Percentiles rank a stretch among this genome's conserved stretches.
Evolutionary conservation across 2,888 invertebrate genomes (phyloP).

Genomic region (Nomada flava): DNA sequence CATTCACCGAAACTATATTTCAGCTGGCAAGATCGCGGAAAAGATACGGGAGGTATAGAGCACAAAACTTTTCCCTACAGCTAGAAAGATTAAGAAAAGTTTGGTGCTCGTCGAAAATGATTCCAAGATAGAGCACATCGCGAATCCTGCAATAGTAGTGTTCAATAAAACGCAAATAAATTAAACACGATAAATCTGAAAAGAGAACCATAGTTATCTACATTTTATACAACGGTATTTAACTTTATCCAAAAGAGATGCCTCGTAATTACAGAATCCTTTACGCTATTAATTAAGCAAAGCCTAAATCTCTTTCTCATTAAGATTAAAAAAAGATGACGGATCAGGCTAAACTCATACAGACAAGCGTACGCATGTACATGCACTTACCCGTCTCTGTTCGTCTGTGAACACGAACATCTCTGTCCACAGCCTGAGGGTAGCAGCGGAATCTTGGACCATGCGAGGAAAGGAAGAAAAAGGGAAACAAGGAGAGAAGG

Average conservation of each 20-base stretch:
- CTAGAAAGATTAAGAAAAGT: constrained; percentile 24
- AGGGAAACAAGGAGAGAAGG: background rate
- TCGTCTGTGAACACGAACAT: background rate
- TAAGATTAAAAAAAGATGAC: no score
- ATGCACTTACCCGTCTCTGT: no score
- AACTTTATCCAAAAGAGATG: no score
- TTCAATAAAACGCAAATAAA: background rate
- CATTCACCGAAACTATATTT: constrained; percentile 34
- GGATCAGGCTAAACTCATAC: no score
- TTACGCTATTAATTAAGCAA: no score
- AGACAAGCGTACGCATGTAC: no score
- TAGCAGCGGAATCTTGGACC: background rate
- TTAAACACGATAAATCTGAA: background rate
- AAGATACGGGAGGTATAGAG: constrained; percentile 20
- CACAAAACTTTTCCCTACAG: constrained; percentile 8
- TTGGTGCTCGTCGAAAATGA: background rate
- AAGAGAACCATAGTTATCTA: background rate
- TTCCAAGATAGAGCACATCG: background rate
- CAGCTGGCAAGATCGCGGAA: background rate
- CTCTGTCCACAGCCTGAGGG: background rate
- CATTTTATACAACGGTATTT: background rate
- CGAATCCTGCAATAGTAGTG: background rate
- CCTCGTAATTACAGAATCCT: no score
- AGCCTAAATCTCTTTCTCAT: no score
- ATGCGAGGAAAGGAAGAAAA: background rate